Evolutionary conservation across 1,140 invertebrate species (phyloP).

Genomic region (Diorhabda carinulata): DNA sequence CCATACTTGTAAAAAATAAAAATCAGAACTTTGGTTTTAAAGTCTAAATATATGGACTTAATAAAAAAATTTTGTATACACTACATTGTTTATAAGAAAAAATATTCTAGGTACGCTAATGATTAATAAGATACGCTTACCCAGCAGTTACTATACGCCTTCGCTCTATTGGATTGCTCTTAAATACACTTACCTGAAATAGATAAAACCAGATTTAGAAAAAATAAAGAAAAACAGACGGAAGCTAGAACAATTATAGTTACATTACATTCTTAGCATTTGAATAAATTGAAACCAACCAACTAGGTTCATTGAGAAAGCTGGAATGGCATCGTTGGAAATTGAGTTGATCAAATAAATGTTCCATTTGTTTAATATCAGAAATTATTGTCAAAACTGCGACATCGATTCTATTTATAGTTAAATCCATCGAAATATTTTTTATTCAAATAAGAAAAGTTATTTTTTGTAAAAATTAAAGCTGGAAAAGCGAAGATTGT

Average conservation of each 20-base stretch:
- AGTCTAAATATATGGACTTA: no score
- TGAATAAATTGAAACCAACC: neutral
- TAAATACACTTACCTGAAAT: conserved; percentile 30
- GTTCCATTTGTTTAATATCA: no score
- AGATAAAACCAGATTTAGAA: conserved; percentile 17
- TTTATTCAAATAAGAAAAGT: no score
- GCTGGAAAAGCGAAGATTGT: no score
- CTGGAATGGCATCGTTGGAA: neutral
- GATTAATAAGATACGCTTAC: conserved; percentile 16
- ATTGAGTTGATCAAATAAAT: no score
- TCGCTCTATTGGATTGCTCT: conserved; percentile 13
- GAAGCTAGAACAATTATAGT: neutral
- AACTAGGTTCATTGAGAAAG: neutral
- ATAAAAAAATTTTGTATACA: no score
- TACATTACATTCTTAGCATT: neutral
- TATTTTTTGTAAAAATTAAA: no score
- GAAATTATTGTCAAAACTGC: no score
- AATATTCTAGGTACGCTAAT: neutral
- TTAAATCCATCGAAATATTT: no score
- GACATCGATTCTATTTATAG: no score
- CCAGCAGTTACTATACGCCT: conserved; percentile 10
- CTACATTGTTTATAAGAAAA: neutral
- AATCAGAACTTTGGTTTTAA: no score
- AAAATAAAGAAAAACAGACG: neutral
- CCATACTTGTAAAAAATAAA: no score